Evolutionary conservation across 2,113 vertebrate species (phyloP), one percentile per base, ranked within the genome.

Genomic region (Rhinolophus sinicus): DNA sequence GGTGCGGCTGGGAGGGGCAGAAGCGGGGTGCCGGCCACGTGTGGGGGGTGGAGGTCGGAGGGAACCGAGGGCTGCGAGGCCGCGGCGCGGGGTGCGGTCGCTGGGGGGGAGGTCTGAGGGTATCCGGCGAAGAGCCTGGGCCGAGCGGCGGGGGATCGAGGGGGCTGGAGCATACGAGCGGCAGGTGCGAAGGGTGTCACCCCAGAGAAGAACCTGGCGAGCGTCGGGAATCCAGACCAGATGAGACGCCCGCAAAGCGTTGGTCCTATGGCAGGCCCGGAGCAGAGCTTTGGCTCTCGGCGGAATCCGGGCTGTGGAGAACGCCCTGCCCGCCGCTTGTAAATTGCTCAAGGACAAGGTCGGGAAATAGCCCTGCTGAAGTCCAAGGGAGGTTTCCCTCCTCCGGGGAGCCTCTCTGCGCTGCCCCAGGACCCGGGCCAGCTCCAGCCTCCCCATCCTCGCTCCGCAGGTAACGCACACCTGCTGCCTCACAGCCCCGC

Each of bases 291-390:
- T 18, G 44, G 92, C 44, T 72, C 77, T 21, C 2, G 65, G 52
- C 44, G 30, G 80, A 56, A 52, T 86, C 38, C n/a, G 7, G n/a
- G 81, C 75, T 19, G 82, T 73, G 78, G 83, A 44, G 90, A 78
- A 64, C 18, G 67, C 38, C 72, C 81, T 30, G 93, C 52, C 82
- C 6, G 33, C 81, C 85, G 70, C 82, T 75, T 30, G 54, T 69
- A 52, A 69, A 52, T 24, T 33, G 82, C 67, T 93, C 95, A 96
- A 97, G 96, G 97, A 80, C 97, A 84, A 93, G 75, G 97, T 95
- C 58, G 87, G 78, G 84, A 33, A 24, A 21, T 35, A 40, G 73
- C 69, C 35, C 97, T 72, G 77, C 78, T 13, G 8, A 67, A 28
- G 30, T 52, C 86, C 52, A 9, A 1, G 38, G 35, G 56, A 69